These are phyloP conservation scores for Diorhabda sublineata DNA, from an alignment of 1,140 invertebrate species.

Conservation along the genomic window DNA sequence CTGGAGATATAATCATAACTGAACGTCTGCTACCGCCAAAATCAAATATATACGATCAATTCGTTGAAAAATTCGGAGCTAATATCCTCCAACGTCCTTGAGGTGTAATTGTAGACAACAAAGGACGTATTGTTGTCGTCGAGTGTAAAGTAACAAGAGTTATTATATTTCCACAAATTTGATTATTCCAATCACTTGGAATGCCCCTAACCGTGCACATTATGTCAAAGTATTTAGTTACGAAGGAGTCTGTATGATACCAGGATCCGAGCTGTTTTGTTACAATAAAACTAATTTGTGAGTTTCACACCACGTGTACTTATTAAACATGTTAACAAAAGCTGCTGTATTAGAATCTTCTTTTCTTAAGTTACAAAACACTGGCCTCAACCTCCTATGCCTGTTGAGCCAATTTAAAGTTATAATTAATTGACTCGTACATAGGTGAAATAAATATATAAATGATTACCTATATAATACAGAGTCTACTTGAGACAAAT, in stretches of 20 bases:
- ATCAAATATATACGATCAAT: conserved; percentile 99
- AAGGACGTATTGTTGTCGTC: conserved; percentile 96
- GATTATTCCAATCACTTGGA: conserved; percentile 98
- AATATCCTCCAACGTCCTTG: conserved; percentile 98
- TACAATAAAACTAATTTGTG: too few relatives aligned
- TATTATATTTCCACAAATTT: conserved; percentile 99
- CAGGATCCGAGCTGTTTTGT: conserved; percentile 92
- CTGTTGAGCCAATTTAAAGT: too few relatives aligned
- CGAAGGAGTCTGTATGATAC: conserved; percentile 92
- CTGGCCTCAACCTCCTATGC: too few relatives aligned
- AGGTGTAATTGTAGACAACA: conserved; percentile 95
- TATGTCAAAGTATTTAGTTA: conserved; percentile 99
- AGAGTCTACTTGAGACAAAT: conserved; percentile 74
- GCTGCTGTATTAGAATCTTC: too few relatives aligned
- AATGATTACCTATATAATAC: too few relatives aligned
- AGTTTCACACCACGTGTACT: too few relatives aligned
- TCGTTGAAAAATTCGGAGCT: conserved; percentile 97
- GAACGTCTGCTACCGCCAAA: conserved; percentile 94
- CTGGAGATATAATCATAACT: conserved; percentile 98
- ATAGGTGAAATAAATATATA: too few relatives aligned
- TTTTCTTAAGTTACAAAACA: too few relatives aligned
- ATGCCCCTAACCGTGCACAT: conserved; percentile 96
- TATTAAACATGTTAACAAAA: too few relatives aligned
- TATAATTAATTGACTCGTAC: too few relatives aligned
- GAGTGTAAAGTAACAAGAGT: conserved; percentile 99